A percentile compares a stretch with the other conserved stretches of the same genome.
These are phyloP conservation scores for Periophthalmus magnuspinnatus DNA, from an alignment of 2,797 vertebrate species.

Conservation along the genomic window DNA sequence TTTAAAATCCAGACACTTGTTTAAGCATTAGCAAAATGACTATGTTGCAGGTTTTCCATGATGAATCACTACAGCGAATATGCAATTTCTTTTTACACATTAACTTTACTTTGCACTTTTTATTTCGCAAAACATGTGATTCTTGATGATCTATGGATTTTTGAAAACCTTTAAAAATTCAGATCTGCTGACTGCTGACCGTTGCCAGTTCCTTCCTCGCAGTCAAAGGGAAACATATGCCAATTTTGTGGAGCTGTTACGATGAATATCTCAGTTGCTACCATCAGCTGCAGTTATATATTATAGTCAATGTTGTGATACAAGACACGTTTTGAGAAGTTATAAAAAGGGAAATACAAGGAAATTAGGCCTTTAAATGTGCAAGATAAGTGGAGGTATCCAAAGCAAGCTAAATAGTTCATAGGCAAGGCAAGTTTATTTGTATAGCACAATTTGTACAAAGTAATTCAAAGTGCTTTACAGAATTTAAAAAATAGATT, in stretches of 20 bases:
- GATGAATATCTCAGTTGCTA: conserved; percentile 37
- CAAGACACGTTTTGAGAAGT: background rate
- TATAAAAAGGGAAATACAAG: background rate
- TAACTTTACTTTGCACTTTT: background rate
- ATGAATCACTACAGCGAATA: background rate
- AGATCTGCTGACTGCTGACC: conserved; percentile 55
- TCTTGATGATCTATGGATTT: background rate
- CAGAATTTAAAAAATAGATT: too few species aligned
- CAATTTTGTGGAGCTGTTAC: conserved; percentile 35
- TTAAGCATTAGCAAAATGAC: background rate
- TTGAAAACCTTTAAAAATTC: conserved; percentile 15
- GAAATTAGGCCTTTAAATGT: background rate
- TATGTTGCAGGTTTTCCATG: background rate
- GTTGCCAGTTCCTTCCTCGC: conserved; percentile 30
- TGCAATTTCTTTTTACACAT: background rate
- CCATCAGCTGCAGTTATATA: conserved; percentile 43
- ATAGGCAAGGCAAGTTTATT: too few species aligned
- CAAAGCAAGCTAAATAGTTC: background rate
- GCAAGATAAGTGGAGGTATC: background rate
- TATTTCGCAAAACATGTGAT: background rate
- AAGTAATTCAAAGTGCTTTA: too few species aligned
- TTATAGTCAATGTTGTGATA: conserved; percentile 10
- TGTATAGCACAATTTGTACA: too few species aligned
- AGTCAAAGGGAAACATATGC: conserved; percentile 35
- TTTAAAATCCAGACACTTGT: conserved; percentile 1